A percentile compares a stretch with the other conserved stretches of the same genome.
These are phyloP conservation scores for Byasa hedistus DNA, from an alignment of 2,888 invertebrate species.

Conservation along the genomic window DNA sequence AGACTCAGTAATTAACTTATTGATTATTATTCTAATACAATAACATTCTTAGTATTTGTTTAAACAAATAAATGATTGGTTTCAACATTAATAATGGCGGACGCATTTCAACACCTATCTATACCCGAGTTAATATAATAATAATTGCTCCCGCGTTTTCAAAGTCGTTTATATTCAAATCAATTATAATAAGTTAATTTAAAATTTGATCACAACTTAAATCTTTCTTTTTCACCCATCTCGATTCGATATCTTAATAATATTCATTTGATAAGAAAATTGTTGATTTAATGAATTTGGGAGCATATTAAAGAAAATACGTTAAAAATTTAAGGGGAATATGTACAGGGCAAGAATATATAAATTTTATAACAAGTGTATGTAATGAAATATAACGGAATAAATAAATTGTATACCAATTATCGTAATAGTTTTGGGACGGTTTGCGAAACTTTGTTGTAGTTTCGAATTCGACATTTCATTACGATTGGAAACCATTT, in stretches of 20 bases:
- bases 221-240: not conserved
- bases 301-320: too few relatives aligned
- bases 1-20: too few relatives aligned
- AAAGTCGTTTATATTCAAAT: not conserved
- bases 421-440: conserved; percentile 1
- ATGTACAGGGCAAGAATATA: too few relatives aligned
- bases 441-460: not conserved
- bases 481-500: not conserved
- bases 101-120: too few relatives aligned
- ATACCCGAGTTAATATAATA: too few relatives aligned
- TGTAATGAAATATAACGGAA: not conserved
- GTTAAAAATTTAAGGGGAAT: too few relatives aligned
- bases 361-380: too few relatives aligned
- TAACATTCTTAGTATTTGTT: too few relatives aligned
- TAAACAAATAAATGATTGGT: too few relatives aligned
- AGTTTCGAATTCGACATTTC: conserved; percentile 1
- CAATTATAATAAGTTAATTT: not conserved
- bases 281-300: not conserved
- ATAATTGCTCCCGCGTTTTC: not conserved
- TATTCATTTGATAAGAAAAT: not conserved
- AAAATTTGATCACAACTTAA: not conserved
- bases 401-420: not conserved
- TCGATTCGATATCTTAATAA: not conserved
- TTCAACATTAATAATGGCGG: too few relatives aligned
- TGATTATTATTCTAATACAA: too few relatives aligned